Base-by-base conservation (phyloP, 2,888 invertebrate species). In the Galeruca laticollis region DNA sequence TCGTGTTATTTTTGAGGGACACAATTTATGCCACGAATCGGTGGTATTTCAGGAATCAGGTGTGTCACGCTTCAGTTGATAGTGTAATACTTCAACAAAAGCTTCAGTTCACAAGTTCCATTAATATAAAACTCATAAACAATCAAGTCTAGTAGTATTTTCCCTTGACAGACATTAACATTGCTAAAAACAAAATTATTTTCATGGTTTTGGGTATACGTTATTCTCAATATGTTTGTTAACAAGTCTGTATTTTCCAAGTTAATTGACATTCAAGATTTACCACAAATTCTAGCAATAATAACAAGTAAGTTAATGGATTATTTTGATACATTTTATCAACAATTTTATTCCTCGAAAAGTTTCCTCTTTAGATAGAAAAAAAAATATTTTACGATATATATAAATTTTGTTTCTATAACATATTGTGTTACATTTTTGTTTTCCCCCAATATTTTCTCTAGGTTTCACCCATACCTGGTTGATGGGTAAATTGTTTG, bases 241-340 rank as follows among this genome's bases (percentile, higher is more conserved):
- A 57, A 4, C n/a, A 59, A 49, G 51, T 66, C 15, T 33, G 2
- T 35, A 26, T 21, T 66, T 13, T 33, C 13, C 18, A 33, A 31
- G 49, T 13, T 66, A 35, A n/a, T 66, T 10, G 51, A 60, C 18
- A 21, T 43, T 5, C 11, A 59, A 31, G 66, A 66, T 51, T 47
- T 66, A 13, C 57, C 66, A 4, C 66, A 66, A 51, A 66, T 66
- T 66, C n/a, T 26, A 4, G 66, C 66, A 6, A 66, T 66, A 15
- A 35, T 66, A 35, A 15, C 51, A 26, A 37, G 66, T 66, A 60
- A 66, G 66, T 66, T 3, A 13, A 56, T 21, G 2, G 20, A 21
- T 56, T 56, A 26, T 18, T 18, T 2, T 11, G 26, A 21, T 18
- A 13, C 33, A 21, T 3, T 56, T n/a, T 11, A n/a, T n/a, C n/a